phyloP scores from a whole-genome alignment of 2,113 vertebrate species.

The Pterocles burchelli region DNA sequence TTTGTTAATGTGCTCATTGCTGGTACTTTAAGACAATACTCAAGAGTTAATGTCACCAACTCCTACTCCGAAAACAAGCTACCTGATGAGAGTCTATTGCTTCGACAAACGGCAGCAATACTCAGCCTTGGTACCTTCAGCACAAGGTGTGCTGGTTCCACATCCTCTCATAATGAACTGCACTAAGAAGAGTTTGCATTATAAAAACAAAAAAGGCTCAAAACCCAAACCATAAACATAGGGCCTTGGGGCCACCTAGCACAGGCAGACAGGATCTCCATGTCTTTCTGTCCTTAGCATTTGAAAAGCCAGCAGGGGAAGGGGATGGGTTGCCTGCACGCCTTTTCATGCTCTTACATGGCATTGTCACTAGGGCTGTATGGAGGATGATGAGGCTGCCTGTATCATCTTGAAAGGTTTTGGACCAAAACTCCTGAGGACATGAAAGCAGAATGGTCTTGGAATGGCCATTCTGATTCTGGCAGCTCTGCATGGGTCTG shows the following conservation, averaged over 20 bases:
- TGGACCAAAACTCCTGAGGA: neutral
- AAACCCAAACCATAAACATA: neutral
- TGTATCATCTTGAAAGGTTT: neutral
- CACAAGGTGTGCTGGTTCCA: neutral
- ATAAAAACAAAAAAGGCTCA: neutral
- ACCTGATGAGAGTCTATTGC: neutral
- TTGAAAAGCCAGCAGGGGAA: neutral
- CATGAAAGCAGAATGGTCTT: neutral
- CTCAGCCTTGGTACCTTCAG: neutral
- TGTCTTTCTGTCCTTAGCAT: neutral
- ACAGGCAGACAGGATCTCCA: neutral
- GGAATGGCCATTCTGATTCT: neutral
- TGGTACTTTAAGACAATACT: neutral
- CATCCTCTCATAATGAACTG: neutral
- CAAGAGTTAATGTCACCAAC: neutral
- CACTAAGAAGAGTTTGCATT: neutral
- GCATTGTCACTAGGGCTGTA: neutral
- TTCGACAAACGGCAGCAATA: neutral
- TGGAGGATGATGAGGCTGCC: neutral
- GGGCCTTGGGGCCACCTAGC: neutral
- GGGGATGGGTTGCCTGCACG: fast-evolving
- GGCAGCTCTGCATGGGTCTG: neutral
- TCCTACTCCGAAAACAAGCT: neutral
- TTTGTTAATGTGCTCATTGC: neutral
- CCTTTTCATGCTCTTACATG: neutral